Evolutionary conservation across 1,140 invertebrate genomes (phyloP), one percentile per base, ranked within the genome.

Genomic region (Leptinotarsa defecta): DNA sequence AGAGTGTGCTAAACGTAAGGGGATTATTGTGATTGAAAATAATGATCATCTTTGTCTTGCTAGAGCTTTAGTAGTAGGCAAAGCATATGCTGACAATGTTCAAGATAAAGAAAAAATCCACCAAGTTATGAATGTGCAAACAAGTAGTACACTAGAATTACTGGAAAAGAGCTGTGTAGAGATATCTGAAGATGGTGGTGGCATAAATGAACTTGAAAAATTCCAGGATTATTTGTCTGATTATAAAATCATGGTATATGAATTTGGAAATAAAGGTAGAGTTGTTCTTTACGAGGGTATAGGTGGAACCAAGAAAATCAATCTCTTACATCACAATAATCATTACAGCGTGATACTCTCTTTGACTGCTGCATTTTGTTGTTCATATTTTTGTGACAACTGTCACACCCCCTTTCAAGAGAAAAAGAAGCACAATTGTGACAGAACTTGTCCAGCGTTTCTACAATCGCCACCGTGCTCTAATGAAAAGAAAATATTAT

Each of bases 31-130:
- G n/a, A 64, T 76, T n/a, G 52, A 64, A 13, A 76, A 74, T 70
- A 74, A 49, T 17, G 75, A 74, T 34, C 62, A 76, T 63, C 11
- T 76, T 43, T 76, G 75, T 48, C 52, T 76, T 62, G 22, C 72
- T 57, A 11, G 64, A 22, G 75, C 75, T 20, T n/a, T 76, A 19
- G 75, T 68, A n/a, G 72, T 69, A 11, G 75, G 52, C 13, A 73
- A 48, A 68, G 64, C 72, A n/a, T 15, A 69, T 22, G 19, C 22
- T 68, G 52, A 74, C 43, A 61, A 68, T 34, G 67, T 69, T n/a
- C 24, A 11, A 19, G 63, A 61, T 52, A 67, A 48, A 68, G 8
- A 19, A n/a, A 61, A 74, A 52, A 34, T 74, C 13, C 48, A 19
- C 4, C 6, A 67, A 27, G 15, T n/a, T 15, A 17, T 48, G 13